phyloP scores from a whole-genome alignment of 1,140 invertebrate species.

The Drosophila trapezifrons region DNA sequence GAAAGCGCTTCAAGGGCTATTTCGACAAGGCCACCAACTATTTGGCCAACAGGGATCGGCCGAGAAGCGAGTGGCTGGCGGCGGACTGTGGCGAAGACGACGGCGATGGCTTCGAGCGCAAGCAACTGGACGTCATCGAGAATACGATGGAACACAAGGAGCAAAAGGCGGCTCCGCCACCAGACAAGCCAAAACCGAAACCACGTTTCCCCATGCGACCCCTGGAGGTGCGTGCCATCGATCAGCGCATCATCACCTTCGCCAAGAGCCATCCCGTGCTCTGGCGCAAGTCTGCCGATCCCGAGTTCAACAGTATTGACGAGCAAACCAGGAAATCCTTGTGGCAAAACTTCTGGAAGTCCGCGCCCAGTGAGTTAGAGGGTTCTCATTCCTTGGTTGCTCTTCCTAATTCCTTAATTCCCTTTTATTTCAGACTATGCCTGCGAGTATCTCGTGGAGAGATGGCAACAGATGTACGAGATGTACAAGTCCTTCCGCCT shows the following conservation, averaged over 20 bases:
- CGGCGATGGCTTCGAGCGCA: conserved; percentile 70
- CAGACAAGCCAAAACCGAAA: conserved; percentile 17
- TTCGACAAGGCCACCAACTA: conserved; percentile 82
- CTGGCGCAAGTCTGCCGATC: conserved; percentile 75
- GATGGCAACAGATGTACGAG: conserved; percentile 81
- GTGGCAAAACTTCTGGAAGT: conserved; percentile 75
- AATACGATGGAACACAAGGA: conserved; percentile 55
- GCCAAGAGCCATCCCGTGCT: conserved; percentile 80
- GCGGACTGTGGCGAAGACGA: conserved; percentile 77
- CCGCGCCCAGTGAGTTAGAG: conserved; percentile 50
- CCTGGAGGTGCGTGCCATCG: conserved; percentile 65
- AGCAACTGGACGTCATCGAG: conserved; percentile 72
- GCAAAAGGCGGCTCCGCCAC: neutral
- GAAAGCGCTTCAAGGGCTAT: conserved; percentile 80
- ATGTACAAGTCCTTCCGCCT: conserved; percentile 82
- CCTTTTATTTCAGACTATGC: conserved; percentile 59
- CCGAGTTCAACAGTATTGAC: conserved; percentile 73
- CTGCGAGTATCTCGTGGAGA: conserved; percentile 71
- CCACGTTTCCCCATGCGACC: conserved; percentile 46
- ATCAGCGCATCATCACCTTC: conserved; percentile 77
- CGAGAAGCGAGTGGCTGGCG: conserved; percentile 60
- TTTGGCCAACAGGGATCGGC: conserved; percentile 68
- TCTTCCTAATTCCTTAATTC: neutral
- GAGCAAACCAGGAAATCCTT: conserved; percentile 72
- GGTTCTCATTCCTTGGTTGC: rapidly evolving